A percentile compares a stretch with the other conserved stretches of the same genome.
These are phyloP conservation scores for Diaprepes abbreviatus DNA, from an alignment of 2,888 invertebrate genomes.

Conservation along the genomic window DNA sequence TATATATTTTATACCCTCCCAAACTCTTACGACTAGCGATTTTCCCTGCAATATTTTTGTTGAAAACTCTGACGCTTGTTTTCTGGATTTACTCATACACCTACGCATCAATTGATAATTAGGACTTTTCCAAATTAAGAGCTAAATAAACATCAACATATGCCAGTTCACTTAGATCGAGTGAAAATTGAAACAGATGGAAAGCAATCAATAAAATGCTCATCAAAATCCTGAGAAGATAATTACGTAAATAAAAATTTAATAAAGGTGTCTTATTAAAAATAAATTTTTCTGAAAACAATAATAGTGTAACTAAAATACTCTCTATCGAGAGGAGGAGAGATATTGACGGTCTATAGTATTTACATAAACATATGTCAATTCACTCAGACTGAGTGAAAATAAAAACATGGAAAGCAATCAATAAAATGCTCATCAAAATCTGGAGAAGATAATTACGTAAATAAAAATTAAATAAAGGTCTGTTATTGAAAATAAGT, in stretches of 20 bases:
- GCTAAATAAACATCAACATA: constrained; percentile 18
- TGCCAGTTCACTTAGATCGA: not conserved
- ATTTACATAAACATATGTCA: constrained; percentile 1
- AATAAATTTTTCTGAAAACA: too few relatives aligned
- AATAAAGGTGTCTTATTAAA: too few relatives aligned
- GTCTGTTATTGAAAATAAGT: too few relatives aligned
- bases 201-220: not conserved
- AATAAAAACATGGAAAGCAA: not conserved
- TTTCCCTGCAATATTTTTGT: not conserved
- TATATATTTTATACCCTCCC: not conserved
- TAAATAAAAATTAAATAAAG: too few relatives aligned
- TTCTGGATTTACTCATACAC: not conserved
- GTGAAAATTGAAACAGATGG: not conserved
- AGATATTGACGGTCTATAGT: too few relatives aligned
- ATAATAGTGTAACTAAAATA: too few relatives aligned
- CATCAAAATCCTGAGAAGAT: too few relatives aligned
- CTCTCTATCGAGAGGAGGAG: too few relatives aligned
- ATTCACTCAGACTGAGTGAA: not conserved
- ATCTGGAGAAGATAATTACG: too few relatives aligned
- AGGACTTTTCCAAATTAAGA: constrained; percentile 2
- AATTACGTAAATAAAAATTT: too few relatives aligned
- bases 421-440: too few relatives aligned
- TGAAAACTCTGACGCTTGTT: not conserved
- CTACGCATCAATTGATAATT: constrained; percentile 3
- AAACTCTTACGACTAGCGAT: not conserved